Evolutionary conservation across 2,797 vertebrate genomes (phyloP).

Genomic region (Antrozous pallidus): DNA sequence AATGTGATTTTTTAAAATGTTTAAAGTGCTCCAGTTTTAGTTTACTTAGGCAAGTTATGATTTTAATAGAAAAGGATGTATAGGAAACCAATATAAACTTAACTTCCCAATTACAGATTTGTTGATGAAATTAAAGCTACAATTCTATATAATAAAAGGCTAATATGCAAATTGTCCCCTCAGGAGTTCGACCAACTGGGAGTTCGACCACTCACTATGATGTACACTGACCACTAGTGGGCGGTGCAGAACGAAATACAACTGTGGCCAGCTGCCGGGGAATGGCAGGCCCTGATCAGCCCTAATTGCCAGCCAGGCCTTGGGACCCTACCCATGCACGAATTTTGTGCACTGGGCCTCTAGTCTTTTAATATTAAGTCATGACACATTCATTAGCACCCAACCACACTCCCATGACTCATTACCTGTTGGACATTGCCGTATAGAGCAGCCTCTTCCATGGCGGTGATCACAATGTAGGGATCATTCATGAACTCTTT

Average conservation of each 20-base stretch:
- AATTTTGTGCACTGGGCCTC: too few species aligned
- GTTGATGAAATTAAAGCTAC: not conserved
- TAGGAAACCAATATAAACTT: not conserved
- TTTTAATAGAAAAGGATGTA: not conserved
- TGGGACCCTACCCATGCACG: too few species aligned
- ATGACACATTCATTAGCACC: not conserved
- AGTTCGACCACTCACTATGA: too few species aligned
- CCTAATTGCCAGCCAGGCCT: too few species aligned
- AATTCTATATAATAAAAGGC: too few species aligned
- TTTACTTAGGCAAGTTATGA: not conserved
- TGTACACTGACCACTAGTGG: too few species aligned
- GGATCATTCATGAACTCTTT: conserved; percentile 87
- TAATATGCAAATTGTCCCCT: too few species aligned
- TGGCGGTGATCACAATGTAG: conserved; percentile 85
- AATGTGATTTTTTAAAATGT: not conserved
- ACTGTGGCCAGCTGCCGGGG: too few species aligned
- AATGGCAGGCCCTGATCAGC: too few species aligned
- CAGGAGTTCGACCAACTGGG: too few species aligned
- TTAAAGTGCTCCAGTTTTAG: not conserved
- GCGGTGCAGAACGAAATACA: too few species aligned
- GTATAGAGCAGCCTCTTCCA: conserved; percentile 91
- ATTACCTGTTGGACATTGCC: conserved; percentile 91
- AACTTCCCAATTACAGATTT: not conserved
- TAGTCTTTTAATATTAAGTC: not conserved
- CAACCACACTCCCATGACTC: fast-evolving